phyloP scores from a whole-genome alignment of 92 coral and sea anemone genomes.

The Parazoanthus swiftii region DNA sequence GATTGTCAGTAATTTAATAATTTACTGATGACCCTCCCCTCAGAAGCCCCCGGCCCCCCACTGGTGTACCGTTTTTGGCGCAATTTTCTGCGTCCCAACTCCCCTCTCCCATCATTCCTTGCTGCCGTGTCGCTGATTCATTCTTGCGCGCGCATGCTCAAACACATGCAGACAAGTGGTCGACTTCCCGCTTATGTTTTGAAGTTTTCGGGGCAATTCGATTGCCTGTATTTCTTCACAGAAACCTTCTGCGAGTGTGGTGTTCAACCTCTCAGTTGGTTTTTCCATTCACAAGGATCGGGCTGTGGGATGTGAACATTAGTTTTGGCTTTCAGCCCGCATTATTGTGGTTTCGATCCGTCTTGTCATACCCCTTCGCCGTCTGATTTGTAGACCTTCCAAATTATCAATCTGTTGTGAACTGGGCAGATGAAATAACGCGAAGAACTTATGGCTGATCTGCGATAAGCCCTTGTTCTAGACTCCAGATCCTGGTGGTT shows the following conservation, averaged over 20 bases:
- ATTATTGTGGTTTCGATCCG: neutral
- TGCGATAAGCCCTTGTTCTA: neutral
- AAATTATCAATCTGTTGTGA: conserved; percentile 4
- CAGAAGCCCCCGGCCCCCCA: too few species aligned
- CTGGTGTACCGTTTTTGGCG: too few species aligned
- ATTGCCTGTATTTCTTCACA: conserved; percentile 14
- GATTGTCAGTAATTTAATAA: too few species aligned
- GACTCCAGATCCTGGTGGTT: conserved; percentile 12
- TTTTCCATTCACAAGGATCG: neutral
- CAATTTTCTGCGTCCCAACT: too few species aligned
- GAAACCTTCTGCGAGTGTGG: neutral
- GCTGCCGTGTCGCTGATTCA: too few species aligned
- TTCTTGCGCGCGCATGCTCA: conserved; percentile 8
- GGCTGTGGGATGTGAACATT: neutral
- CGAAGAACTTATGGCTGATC: neutral
- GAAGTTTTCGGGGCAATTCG: neutral
- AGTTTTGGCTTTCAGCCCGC: neutral
- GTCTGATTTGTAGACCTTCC: neutral
- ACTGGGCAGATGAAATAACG: neutral
- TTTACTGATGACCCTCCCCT: too few species aligned
- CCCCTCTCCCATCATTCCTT: too few species aligned
- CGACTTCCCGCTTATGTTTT: neutral
- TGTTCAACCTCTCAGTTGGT: neutral
- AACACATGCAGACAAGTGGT: neutral
- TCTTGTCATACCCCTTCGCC: neutral